Evolutionary conservation across 37 sponge, comb jelly and placozoan species (phyloP).

Genomic region (Halichondria panicea): DNA sequence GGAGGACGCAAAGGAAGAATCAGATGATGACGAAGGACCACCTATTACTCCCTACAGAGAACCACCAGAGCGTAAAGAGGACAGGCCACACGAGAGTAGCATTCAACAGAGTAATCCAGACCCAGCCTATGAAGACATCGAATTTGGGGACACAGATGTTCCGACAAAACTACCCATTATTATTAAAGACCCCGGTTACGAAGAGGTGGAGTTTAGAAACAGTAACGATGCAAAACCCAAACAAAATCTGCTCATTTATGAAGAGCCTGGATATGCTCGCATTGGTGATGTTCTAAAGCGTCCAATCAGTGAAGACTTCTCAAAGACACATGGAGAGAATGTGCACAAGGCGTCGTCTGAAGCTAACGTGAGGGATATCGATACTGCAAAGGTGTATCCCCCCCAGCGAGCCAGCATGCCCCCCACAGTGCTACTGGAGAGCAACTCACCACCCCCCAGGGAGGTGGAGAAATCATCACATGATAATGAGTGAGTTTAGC

Average conservation of each 20-base stretch:
- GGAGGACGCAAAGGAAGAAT: not conserved
- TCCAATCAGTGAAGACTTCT: too few relatives aligned
- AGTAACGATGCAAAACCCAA: not conserved
- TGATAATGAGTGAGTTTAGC: too few relatives aligned
- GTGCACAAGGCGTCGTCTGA: constrained; percentile 2
- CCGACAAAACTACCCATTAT: too few relatives aligned
- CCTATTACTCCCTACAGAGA: too few relatives aligned
- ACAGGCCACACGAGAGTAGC: not conserved
- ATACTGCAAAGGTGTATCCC: constrained; percentile 1
- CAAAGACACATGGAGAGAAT: too few relatives aligned
- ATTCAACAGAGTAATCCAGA: not conserved
- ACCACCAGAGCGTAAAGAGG: not conserved
- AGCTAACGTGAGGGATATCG: not conserved
- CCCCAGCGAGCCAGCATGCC: constrained; percentile 15
- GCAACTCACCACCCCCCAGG: not conserved
- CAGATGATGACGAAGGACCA: constrained; percentile 3
- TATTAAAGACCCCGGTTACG: too few relatives aligned
- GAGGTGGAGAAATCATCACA: too few relatives aligned
- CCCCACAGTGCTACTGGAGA: not conserved
- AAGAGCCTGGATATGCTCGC: too few relatives aligned
- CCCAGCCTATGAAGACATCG: not conserved
- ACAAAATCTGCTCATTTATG: too few relatives aligned
- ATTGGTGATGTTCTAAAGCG: too few relatives aligned
- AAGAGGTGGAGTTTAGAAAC: too few relatives aligned
- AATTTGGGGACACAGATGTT: too few relatives aligned